Percentiles rank a stretch among this genome's conserved stretches.
phyloP scores from a whole-genome alignment of 2,113 vertebrate species.

The Sorex fumeus region DNA sequence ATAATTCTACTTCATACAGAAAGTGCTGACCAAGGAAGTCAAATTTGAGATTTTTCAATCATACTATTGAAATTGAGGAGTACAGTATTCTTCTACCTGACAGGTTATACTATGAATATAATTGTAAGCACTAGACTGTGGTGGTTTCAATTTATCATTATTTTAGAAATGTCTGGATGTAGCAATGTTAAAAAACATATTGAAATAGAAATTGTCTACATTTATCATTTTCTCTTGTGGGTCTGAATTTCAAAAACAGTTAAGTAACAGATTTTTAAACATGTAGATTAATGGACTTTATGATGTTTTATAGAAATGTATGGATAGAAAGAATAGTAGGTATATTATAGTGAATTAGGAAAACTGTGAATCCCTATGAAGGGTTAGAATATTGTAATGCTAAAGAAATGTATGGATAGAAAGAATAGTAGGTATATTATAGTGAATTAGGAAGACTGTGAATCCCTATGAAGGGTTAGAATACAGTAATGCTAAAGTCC shows the following conservation, averaged over 20 bases:
- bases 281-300: background rate
- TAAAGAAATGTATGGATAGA: background rate
- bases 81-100: constrained; percentile 21
- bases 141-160: constrained; percentile 32
- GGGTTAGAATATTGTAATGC: background rate
- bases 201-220: background rate
- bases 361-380: constrained; percentile 36
- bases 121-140: background rate
- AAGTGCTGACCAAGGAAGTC: constrained; percentile 48
- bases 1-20: constrained; percentile 58
- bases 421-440: background rate
- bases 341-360: background rate
- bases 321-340: background rate
- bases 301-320: background rate
- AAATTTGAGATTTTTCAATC: constrained; percentile 44
- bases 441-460: background rate
- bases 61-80: constrained; percentile 4
- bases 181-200: background rate
- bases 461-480: constrained; percentile 18
- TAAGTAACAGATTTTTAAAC: constrained; percentile 12
- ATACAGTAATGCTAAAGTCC: background rate
- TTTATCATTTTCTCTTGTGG: background rate
- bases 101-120: constrained; percentile 41
- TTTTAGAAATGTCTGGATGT: background rate
- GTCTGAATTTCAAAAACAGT: background rate